These are phyloP conservation scores for Phaonia tiefii DNA, from an alignment of 2,888 invertebrate species.

Conservation along the genomic window DNA sequence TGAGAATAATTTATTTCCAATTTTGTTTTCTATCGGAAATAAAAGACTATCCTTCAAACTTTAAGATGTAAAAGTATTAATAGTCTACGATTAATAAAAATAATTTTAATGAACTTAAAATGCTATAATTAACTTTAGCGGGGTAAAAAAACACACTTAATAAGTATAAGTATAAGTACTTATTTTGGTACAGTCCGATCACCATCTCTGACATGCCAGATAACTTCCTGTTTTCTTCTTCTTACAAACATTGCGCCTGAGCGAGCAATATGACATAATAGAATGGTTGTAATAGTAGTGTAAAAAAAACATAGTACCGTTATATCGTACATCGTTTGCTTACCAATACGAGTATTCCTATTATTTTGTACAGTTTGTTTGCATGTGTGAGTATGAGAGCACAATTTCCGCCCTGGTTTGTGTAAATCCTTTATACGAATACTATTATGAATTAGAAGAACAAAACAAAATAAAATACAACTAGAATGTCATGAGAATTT, in stretches of 20 bases:
- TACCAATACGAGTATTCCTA: neutral
- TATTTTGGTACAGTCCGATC: too few relatives aligned
- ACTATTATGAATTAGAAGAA: constrained; percentile 54
- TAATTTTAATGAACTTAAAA: too few relatives aligned
- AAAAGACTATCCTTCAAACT: too few relatives aligned
- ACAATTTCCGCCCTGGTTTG: constrained; percentile 55
- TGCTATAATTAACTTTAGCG: too few relatives aligned
- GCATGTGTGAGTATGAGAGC: constrained; percentile 27
- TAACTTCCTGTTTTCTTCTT: neutral
- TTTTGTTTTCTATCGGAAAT: too few relatives aligned
- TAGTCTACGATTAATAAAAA: too few relatives aligned
- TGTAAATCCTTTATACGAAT: constrained; percentile 38
- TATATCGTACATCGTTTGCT: neutral
- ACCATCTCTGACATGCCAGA: constrained; percentile 19
- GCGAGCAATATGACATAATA: constrained; percentile 53
- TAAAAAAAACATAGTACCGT: constrained; percentile 57
- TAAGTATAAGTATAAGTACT: too few relatives aligned
- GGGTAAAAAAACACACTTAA: too few relatives aligned
- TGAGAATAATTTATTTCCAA: too few relatives aligned
- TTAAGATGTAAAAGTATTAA: too few relatives aligned
- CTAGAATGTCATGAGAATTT: neutral
- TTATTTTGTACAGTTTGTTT: neutral
- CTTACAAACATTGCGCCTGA: constrained; percentile 48
- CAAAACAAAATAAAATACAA: constrained; percentile 20
- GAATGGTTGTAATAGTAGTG: constrained; percentile 36